Evolutionary conservation across 2,888 invertebrate genomes (phyloP).

Genomic region (Cryptus armator): DNA sequence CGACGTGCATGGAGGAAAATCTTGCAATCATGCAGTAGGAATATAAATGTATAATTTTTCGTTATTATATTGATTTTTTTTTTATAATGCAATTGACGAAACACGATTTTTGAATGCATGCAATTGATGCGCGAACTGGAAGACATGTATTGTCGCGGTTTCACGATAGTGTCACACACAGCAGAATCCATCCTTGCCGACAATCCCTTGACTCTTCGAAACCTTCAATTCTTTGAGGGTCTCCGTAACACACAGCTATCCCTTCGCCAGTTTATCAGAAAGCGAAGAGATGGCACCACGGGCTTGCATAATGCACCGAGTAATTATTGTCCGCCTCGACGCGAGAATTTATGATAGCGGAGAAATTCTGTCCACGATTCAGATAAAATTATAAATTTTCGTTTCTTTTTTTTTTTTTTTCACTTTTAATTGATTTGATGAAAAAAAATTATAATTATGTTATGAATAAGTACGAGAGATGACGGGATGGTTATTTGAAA

Average conservation of each 20-base stretch:
- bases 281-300: slow-evolving; percentile 77
- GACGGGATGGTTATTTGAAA: not conserved
- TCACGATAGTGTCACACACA: not conserved
- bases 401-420: not conserved
- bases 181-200: slow-evolving; percentile 68
- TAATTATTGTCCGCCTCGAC: slow-evolving; percentile 77
- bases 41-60: not conserved
- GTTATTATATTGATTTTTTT: not conserved
- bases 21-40: slow-evolving; percentile 30
- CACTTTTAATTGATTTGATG: not conserved
- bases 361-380: slow-evolving; percentile 71
- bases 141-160: not conserved
- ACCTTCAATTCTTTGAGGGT: slow-evolving; percentile 43
- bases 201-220: slow-evolving; percentile 49
- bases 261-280: slow-evolving; percentile 66
- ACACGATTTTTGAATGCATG: not conserved
- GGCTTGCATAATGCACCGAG: slow-evolving; percentile 76
- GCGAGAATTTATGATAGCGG: slow-evolving; percentile 55
- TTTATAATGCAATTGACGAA: not conserved
- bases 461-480: not conserved
- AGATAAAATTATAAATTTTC: not conserved
- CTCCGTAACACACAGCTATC: slow-evolving; percentile 61
- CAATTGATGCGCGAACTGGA: not conserved
- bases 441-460: not conserved
- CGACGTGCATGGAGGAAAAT: slow-evolving; percentile 42